Percentiles rank a stretch among this genome's conserved stretches.
Conservation (phyloP, 2,113 vertebrate species). For the Tenrec ecaudatus region DNA sequence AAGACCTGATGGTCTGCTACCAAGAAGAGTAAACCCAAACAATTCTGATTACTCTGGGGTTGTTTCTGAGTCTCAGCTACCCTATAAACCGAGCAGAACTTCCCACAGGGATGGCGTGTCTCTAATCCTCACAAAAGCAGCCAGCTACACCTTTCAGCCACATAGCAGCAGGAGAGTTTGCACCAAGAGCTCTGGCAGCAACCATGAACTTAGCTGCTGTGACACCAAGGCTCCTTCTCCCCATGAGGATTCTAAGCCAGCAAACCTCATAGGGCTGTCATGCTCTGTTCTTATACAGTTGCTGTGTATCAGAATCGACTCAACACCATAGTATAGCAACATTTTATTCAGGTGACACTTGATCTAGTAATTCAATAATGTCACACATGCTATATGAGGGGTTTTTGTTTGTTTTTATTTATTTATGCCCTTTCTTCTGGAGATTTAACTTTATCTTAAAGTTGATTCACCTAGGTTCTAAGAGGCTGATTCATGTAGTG, state of each 20-base stretch:
- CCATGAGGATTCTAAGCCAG: background rate
- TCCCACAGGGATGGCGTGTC: too few relatives aligned
- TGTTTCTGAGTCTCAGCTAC: too few relatives aligned
- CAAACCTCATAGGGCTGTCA: background rate
- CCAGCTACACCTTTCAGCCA: background rate
- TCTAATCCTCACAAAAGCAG: background rate
- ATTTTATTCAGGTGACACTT: slow-evolving; percentile 25
- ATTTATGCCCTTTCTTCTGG: background rate
- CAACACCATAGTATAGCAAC: background rate
- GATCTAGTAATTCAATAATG: background rate
- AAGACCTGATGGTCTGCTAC: background rate
- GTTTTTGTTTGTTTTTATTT: background rate
- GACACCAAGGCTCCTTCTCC: background rate
- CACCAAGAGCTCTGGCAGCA: background rate
- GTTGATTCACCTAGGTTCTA: too few relatives aligned
- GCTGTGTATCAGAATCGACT: background rate
- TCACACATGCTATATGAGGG: accelerated
- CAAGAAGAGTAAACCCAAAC: too few relatives aligned
- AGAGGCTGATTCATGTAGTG: background rate
- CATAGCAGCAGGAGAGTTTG: background rate
- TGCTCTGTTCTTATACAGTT: background rate
- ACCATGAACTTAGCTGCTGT: accelerated
- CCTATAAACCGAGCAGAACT: too few relatives aligned
- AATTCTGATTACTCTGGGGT: too few relatives aligned
- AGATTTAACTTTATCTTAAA: background rate